These are phyloP conservation scores for Drosophila suzukii DNA, from an alignment of 1,140 invertebrate genomes.

Conservation along the genomic window DNA sequence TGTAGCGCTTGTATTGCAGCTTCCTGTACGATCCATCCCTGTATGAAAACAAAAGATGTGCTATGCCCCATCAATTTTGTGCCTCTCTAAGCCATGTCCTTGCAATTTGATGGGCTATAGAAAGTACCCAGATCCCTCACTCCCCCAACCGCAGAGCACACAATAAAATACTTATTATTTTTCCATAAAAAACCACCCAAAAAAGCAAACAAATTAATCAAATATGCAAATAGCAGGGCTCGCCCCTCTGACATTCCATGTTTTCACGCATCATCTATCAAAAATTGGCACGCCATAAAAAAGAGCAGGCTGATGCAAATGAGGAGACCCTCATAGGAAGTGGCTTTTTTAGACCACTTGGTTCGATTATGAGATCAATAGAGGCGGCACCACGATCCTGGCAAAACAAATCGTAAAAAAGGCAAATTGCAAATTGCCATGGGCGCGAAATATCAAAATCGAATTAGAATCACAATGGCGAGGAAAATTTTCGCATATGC, in stretches of 20 bases:
- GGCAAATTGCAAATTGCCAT: slow-evolving; percentile 72
- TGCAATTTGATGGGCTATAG: slow-evolving; percentile 17
- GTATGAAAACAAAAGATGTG: neutral
- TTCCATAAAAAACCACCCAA: slow-evolving; percentile 79
- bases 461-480: slow-evolving; percentile 63
- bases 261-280: slow-evolving; percentile 78
- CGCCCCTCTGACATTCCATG: slow-evolving; percentile 15
- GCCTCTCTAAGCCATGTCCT: neutral
- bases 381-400: slow-evolving; percentile 29
- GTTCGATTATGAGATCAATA: slow-evolving; percentile 77
- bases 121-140: slow-evolving; percentile 1
- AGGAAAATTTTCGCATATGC: slow-evolving; percentile 65
- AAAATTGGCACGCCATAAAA: slow-evolving; percentile 75
- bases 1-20: neutral
- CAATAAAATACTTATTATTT: slow-evolving; percentile 77
- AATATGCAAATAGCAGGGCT: slow-evolving; percentile 71
- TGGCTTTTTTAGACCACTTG: slow-evolving; percentile 42
- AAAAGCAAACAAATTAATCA: slow-evolving; percentile 78
- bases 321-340: slow-evolving; percentile 50
- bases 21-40: neutral
- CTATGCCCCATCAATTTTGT: slow-evolving; percentile 16
- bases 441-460: slow-evolving; percentile 70
- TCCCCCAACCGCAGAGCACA: slow-evolving; percentile 8
- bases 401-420: slow-evolving; percentile 78
- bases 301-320: slow-evolving; percentile 62